Conservation (phyloP, 2,888 invertebrate species). For the Eupithecia tripunctaria region DNA sequence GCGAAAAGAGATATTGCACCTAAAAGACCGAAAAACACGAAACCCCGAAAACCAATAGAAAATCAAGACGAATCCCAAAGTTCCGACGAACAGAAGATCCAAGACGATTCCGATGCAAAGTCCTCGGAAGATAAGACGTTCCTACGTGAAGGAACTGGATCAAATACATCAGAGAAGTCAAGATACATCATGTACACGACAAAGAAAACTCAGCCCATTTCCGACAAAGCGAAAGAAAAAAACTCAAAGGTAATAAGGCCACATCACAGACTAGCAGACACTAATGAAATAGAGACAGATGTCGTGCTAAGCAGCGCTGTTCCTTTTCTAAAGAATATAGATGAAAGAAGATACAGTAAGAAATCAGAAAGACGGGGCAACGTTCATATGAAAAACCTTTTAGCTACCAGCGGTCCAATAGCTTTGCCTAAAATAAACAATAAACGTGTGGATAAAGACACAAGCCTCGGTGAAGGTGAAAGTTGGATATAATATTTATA, state of each 20-base stretch:
- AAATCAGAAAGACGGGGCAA: neutral
- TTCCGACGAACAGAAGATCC: neutral
- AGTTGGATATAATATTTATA: neutral
- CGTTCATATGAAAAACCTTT: neutral
- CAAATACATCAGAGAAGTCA: neutral
- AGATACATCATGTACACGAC: neutral
- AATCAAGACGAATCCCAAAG: neutral
- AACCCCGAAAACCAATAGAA: neutral
- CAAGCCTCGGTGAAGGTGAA: neutral
- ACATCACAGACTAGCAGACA: neutral
- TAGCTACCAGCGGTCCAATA: slow-evolving; percentile 48
- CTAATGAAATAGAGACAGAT: neutral
- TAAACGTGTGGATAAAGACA: neutral
- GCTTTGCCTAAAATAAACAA: neutral
- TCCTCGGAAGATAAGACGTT: neutral
- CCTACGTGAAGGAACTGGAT: neutral
- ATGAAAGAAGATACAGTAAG: neutral
- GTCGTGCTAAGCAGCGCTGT: neutral
- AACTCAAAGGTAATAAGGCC: neutral
- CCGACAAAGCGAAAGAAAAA: neutral
- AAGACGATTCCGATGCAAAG: neutral
- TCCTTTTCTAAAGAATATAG: neutral
- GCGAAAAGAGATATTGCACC: neutral
- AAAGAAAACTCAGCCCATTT: neutral
- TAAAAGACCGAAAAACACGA: neutral